These are phyloP conservation scores for Notodonta dromedarius DNA, from an alignment of 2,888 invertebrate genomes.

Conservation along the genomic window DNA sequence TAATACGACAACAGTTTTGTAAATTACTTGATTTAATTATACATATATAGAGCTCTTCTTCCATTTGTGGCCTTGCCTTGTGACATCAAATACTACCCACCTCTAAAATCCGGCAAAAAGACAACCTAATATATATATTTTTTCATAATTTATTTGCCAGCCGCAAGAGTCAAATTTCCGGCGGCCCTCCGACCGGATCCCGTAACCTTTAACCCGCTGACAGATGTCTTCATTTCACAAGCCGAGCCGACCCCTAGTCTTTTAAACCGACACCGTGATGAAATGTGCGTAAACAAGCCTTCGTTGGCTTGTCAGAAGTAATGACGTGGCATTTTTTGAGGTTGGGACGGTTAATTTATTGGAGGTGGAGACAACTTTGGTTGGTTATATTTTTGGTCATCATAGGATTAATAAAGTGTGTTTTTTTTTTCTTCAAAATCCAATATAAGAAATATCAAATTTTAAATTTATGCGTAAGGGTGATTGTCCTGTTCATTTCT, in stretches of 20 bases:
- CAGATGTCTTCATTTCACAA: conserved; percentile 52
- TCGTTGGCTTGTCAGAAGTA: conserved; percentile 13
- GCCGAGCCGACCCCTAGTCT: conserved; percentile 31
- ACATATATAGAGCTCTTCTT: too few species aligned
- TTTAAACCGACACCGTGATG: conserved; percentile 35
- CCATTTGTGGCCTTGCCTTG: too few species aligned
- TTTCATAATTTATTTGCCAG: conserved; percentile 46
- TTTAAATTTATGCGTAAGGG: too few species aligned
- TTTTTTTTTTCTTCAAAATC: too few species aligned
- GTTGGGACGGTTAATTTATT: neutral
- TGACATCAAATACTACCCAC: neutral
- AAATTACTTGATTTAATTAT: too few species aligned
- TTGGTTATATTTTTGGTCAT: too few species aligned
- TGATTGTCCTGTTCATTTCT: too few species aligned
- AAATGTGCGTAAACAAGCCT: conserved; percentile 25
- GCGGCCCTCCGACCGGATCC: conserved; percentile 27
- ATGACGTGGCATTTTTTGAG: conserved; percentile 10
- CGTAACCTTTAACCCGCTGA: conserved; percentile 41
- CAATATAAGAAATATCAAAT: too few species aligned
- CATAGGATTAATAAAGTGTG: too few species aligned
- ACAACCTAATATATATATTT: conserved; percentile 25
- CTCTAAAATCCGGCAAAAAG: conserved; percentile 14
- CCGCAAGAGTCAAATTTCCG: conserved; percentile 51
- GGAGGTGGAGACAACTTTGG: neutral
- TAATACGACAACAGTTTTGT: too few species aligned